Evolutionary conservation across 23 tunicate species (phyloP).

Genomic region (Trididemnum clinides): DNA sequence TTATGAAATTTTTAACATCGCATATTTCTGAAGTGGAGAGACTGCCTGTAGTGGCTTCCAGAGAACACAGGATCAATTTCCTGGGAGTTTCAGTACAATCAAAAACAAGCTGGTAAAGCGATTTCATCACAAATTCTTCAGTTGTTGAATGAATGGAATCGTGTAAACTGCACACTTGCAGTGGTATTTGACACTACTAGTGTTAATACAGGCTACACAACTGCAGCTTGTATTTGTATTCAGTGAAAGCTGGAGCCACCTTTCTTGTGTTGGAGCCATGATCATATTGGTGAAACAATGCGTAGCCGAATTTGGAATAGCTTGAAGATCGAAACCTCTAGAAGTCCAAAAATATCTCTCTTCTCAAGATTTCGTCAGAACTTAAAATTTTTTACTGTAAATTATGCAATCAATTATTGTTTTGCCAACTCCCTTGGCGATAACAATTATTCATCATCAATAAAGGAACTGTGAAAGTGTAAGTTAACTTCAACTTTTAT

Average conservation of each 20-base stretch:
- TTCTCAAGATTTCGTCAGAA: background rate
- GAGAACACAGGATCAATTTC: background rate
- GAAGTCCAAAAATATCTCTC: background rate
- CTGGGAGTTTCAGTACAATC: background rate
- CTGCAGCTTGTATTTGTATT: conserved; percentile 12
- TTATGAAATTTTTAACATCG: background rate
- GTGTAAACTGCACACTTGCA: background rate
- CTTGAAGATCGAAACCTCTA: background rate
- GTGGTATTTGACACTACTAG: background rate
- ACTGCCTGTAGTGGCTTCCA: background rate
- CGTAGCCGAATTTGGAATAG: background rate
- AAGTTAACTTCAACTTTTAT: background rate
- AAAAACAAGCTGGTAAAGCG: background rate
- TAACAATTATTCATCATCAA: background rate
- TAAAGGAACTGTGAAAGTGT: background rate
- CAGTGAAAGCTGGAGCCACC: background rate
- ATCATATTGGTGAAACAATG: conserved; percentile 15
- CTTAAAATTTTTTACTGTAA: background rate
- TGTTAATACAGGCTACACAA: background rate
- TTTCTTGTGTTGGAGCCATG: background rate
- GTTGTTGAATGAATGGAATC: background rate
- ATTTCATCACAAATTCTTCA: background rate
- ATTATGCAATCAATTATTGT: background rate
- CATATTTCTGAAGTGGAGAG: background rate
- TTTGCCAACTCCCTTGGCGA: background rate